Evolutionary conservation across 2,888 invertebrate species (phyloP).

Genomic region (Camponotus fellah): DNA sequence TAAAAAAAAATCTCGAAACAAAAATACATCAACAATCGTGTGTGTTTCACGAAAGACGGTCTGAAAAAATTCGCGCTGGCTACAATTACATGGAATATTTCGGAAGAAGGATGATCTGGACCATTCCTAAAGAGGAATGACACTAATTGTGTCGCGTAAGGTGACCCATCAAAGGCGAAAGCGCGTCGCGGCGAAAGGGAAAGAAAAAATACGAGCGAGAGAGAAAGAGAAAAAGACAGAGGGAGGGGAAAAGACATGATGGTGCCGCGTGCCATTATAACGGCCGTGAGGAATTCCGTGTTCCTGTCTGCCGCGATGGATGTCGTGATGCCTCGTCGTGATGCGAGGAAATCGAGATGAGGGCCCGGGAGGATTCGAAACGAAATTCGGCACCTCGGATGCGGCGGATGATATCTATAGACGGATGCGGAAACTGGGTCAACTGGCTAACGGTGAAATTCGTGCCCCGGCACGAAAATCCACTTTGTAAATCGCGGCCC

Average conservation of each 20-base stretch:
- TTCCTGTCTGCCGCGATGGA: constrained; percentile 14
- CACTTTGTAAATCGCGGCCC: constrained; percentile 65
- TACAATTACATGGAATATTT: too few species aligned
- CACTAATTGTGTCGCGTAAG: constrained; percentile 29
- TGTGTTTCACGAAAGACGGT: too few species aligned
- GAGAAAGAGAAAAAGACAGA: constrained; percentile 11
- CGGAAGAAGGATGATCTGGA: neutral
- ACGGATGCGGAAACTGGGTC: constrained; percentile 75
- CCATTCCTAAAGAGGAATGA: neutral
- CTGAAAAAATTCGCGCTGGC: too few species aligned
- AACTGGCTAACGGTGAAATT: constrained; percentile 75
- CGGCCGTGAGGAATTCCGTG: constrained; percentile 48
- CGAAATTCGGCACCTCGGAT: constrained; percentile 66
- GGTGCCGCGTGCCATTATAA: constrained; percentile 28
- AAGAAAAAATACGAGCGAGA: constrained; percentile 59
- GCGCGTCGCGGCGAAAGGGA: neutral
- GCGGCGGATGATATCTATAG: constrained; percentile 52
- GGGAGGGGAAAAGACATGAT: constrained; percentile 7
- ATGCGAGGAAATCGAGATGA: constrained; percentile 57
- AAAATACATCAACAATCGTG: too few species aligned
- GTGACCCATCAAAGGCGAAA: constrained; percentile 24
- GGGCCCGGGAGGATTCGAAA: constrained; percentile 60
- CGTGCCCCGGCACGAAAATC: constrained; percentile 70
- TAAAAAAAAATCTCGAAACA: too few species aligned
- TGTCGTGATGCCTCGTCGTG: constrained; percentile 35